These are phyloP conservation scores for Prorops nasuta DNA, from an alignment of 1,140 invertebrate species.

Conservation along the genomic window DNA sequence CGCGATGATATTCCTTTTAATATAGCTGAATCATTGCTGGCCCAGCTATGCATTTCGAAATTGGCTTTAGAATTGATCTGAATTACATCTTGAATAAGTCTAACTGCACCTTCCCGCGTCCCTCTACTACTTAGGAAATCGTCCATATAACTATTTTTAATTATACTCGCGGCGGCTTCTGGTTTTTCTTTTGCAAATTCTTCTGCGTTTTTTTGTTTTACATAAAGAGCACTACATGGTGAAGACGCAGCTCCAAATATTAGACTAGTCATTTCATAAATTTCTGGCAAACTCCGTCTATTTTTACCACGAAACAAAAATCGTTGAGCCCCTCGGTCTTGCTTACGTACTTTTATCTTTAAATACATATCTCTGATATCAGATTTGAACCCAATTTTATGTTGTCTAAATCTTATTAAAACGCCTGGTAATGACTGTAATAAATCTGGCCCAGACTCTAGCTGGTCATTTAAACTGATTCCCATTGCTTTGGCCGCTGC, in stretches of 20 bases:
- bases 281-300: neutral
- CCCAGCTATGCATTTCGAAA: conserved; percentile 20
- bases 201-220: conserved; percentile 9
- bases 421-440: conserved; percentile 26
- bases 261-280: neutral
- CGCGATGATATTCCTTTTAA: too few relatives aligned
- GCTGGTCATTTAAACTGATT: neutral
- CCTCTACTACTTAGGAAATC: conserved; percentile 12
- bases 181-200: neutral
- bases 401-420: conserved; percentile 7
- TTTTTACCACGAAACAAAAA: conserved; percentile 1
- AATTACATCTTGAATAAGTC: conserved; percentile 5
- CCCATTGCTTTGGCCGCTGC: conserved; percentile 21
- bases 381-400: neutral
- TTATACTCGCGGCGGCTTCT: neutral
- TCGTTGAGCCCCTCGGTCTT: conserved; percentile 11
- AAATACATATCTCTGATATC: conserved; percentile 24
- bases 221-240: neutral
- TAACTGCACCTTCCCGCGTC: conserved; percentile 1
- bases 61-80: conserved; percentile 2
- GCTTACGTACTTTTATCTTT: conserved; percentile 17
- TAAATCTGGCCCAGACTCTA: conserved; percentile 28
- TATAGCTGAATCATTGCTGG: neutral
- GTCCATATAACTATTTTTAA: neutral
- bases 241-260: neutral